Percentiles rank a stretch among this genome's conserved stretches.
Conservation (phyloP, 1,140 invertebrate genomes). For the Nasonia longicornis region DNA sequence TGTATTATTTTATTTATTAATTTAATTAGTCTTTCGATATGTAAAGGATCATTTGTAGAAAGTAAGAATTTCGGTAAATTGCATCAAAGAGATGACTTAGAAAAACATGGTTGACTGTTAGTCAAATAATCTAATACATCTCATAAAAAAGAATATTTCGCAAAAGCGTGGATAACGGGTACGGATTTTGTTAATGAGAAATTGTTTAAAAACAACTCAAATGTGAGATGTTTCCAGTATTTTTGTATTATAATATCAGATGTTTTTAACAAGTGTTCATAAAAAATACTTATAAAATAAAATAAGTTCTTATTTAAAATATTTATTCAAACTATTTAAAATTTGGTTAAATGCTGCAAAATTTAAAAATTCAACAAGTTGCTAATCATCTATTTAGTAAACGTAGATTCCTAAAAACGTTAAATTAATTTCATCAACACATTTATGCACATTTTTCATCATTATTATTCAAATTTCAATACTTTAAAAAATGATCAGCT, state of each 20-base stretch:
- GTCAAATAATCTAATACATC: background rate
- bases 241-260: background rate
- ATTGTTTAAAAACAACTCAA: background rate
- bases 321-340: background rate
- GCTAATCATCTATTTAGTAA: background rate
- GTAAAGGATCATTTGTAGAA: constrained; percentile 42
- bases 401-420: background rate
- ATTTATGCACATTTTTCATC: background rate
- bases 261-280: background rate
- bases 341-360: constrained; percentile 27
- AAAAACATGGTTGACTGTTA: constrained; percentile 5
- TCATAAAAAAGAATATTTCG: constrained; percentile 3
- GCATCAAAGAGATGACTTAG: constrained; percentile 9
- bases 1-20: constrained; percentile 19
- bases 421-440: background rate
- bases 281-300: constrained; percentile 12
- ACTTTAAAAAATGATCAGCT: background rate
- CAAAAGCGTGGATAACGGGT: background rate
- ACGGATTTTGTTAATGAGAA: background rate
- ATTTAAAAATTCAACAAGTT: background rate
- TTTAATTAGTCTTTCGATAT: constrained; percentile 42
- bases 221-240: background rate
- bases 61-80: constrained; percentile 26
- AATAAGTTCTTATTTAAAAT: constrained; percentile 10
- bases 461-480: background rate